Evolutionary conservation across 2,888 invertebrate species (phyloP).

Genomic region (Julus scandinavius): DNA sequence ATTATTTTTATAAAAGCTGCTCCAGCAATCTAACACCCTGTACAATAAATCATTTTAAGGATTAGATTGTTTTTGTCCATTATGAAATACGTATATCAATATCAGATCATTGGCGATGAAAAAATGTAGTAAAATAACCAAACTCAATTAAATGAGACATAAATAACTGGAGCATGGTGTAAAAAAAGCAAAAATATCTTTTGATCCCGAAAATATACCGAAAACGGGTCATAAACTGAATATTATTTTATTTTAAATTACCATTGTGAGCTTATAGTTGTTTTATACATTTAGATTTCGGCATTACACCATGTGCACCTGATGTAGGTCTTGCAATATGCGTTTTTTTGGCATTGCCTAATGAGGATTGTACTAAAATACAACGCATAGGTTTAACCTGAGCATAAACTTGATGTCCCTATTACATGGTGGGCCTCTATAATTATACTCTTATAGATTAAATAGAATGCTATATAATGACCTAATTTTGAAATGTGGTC

Average conservation of each 20-base stretch:
- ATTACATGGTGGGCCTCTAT: not conserved
- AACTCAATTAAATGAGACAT: not conserved
- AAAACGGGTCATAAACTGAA: constrained; percentile 24
- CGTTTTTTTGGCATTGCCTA: not conserved
- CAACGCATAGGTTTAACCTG: not conserved
- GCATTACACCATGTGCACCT: not conserved
- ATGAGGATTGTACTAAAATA: constrained; percentile 24
- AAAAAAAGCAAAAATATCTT: not conserved
- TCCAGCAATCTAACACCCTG: not conserved
- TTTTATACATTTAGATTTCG: not conserved
- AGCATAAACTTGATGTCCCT: not conserved
- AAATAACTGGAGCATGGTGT: not conserved
- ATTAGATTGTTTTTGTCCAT: no score
- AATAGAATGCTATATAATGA: not conserved
- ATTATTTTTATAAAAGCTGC: not conserved
- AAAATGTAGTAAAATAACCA: not conserved
- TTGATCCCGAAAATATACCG: not conserved
- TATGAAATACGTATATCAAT: no score
- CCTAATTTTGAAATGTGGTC: constrained; percentile 35
- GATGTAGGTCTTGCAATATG: constrained; percentile 35
- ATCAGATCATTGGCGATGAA: not conserved
- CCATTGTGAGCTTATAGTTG: not conserved
- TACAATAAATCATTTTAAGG: not conserved
- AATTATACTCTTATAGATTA: not conserved
- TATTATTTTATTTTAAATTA: not conserved